Base-by-base conservation (phyloP, 2,888 invertebrate genomes). In the Sinohyriopsis cumingii region DNA sequence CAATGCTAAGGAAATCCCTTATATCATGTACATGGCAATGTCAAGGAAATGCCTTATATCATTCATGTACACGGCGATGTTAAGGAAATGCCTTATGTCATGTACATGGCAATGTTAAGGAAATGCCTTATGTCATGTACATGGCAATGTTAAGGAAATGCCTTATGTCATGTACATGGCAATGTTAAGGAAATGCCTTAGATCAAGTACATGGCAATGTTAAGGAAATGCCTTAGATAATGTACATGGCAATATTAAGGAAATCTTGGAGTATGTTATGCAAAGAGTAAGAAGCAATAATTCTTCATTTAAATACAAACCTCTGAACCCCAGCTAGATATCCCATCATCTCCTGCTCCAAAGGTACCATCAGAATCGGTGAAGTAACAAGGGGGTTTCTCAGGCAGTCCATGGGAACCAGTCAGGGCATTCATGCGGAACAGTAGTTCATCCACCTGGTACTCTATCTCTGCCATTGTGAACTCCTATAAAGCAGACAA, bases 401-500 rank as follows among this genome's bases (percentile, higher is more conserved):
- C 87, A 5, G 89, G 89, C 24, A 89, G 82, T 61, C 86, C 83
- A 65, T 83, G 82, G 19, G 85, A 82, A 20, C 88, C 88, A 5
- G 87, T 81, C 61, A 90, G 81, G 0, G 88, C 84, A 71, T 87
- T 88, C 85, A 90, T 89, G 65, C 88, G 84, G 83, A 89, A 89
- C 67, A 89, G 79, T 70, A 90, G 76, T 75, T 90, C 90, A 59
- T 90, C 90, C n/a, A 89, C 89, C 70, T 89, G 89, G 75, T 89
- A 88, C 76, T 89, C 87, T 55, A 90, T 87, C 76, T 89, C 90
- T 1, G 89, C 89, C 87, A 90, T 87, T 2, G 87, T 89, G 72
- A 89, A 89, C 78, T 89, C 90, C 89, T 88, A 72, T 7, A 72
- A 73, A 55, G 61, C 22, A 64, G 53, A 55, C 7, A 12, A 45